A percentile compares a stretch with the other conserved stretches of the same genome.
Evolutionary conservation across 23 tunicate genomes (phyloP).

Genomic region (Clavelina lepadiformis): DNA sequence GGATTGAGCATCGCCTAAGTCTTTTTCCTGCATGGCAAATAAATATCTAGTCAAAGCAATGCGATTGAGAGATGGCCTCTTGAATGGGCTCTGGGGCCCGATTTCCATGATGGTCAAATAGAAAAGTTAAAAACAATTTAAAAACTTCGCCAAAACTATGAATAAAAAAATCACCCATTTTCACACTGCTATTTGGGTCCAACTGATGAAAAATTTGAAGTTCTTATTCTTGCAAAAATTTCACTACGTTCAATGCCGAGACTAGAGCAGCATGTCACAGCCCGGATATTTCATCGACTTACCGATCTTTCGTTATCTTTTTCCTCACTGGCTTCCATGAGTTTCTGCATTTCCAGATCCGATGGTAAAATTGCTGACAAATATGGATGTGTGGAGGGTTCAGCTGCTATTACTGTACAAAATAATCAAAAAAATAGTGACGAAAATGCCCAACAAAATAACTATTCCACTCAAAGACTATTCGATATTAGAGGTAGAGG

Average conservation of each 20-base stretch:
- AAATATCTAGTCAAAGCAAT: too few relatives aligned
- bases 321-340: constrained; percentile 3
- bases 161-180: neutral
- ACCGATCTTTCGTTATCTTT: neutral
- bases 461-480: neutral
- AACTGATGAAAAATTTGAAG: too few relatives aligned
- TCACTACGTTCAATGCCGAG: too few relatives aligned
- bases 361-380: constrained; percentile 71
- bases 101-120: too few relatives aligned
- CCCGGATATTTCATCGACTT: constrained; percentile 1
- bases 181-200: neutral
- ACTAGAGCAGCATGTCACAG: too few relatives aligned
- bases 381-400: constrained; percentile 56
- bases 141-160: neutral
- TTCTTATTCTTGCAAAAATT: too few relatives aligned
- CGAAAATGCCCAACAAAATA: neutral
- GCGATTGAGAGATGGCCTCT: too few relatives aligned
- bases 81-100: too few relatives aligned
- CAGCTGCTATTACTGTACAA: constrained; percentile 64
- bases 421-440: neutral
- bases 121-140: too few relatives aligned
- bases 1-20: too few relatives aligned
- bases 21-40: too few relatives aligned
- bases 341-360: constrained; percentile 43
- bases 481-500: too few relatives aligned